Base-by-base conservation (phyloP, 1,140 invertebrate species). In the Pseudomyrmex pallidus region DNA sequence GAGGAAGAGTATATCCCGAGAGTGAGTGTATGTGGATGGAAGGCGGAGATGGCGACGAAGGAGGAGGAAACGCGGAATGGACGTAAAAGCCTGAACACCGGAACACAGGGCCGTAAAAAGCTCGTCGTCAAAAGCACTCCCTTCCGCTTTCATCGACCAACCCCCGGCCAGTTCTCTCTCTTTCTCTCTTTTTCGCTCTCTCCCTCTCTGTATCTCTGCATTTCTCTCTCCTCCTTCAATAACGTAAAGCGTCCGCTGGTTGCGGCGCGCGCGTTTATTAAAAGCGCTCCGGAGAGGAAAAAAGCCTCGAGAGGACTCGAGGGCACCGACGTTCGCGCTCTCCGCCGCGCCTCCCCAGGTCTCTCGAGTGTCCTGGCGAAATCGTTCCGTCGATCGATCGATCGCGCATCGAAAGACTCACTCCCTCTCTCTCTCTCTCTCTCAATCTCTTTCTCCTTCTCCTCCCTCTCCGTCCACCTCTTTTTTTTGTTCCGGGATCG, bases 221-320 rank as follows among this genome's bases (percentile, higher is more conserved):
- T 61, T 64, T 73, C 74, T 82, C 87, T 87, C 84, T 84, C 80
- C 78, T 77, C 64, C 86, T 85, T 88, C 80, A 84, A 83, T 83
- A 85, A 83, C 86, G 90, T 90, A 90, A 90, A 90, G 85, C 87
- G 84, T 61, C 83, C 74, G 78, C 67, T 85, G 83, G 82, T 82
- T 84, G 90, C 84, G 86, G 84, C 85, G 88, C 85, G 82, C 91
- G 83, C 91, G 92, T 92, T 92, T 93, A 93, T 93, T 92, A 92
- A 92, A 93, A 93, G 90, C 92, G 90, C 89, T 91, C 84, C 90
- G 86, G 84, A 87, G 85, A 90, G 83, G 83, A 83, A 88, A 88
- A 87, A 86, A 73, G 84, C 22, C 57, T 83, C 57, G 80, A 84
- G 86, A 84, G 54, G 61, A 85, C 82, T 87, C 20, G 20, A 64